Evolutionary conservation across 2,113 vertebrate species (phyloP), one percentile per base, ranked within the genome.

Genomic region (Platichthys flesus): DNA sequence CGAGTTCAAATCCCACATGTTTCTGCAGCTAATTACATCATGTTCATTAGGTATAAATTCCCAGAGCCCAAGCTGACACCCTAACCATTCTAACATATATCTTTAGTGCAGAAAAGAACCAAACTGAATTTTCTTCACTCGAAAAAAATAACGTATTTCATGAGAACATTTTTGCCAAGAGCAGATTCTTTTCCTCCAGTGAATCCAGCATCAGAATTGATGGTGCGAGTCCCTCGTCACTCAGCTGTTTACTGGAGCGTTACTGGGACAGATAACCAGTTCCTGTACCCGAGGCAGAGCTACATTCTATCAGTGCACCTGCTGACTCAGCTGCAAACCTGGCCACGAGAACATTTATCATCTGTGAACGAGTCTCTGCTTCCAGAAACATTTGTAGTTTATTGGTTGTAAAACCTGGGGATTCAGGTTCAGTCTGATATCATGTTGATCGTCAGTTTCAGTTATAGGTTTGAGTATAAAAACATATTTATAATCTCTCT

Each of bases 401-500:
- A 1, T 49, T 9, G 13, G n/a, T 26, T 51, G 15, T 21, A 26
- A 67, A 59, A 54, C 20, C 47, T 4, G 10, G 26, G 6, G 51
- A 64, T 78, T 69, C 4, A 73, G 51, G 42, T 5, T 26, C 3
- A 52, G 51, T n/a, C 20, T 52, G 18, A 55, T 18, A 12, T 24
- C 9, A 67, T 40, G 4, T 63, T 42, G 1, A 45, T 45, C 40
- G 12, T 56, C 47, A 66, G 6, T 60, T 28, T 54, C 13, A 59
- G 6, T n/a, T 59, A 28, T 57, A 10, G 14, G 37, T 16, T 47
- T 65, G 24, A 64, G 59, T 58, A 55, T 40, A 37, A 37, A 37
- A 37, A 9, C 55, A 0, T 26, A 14, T 47, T 57, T 60, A 16
- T 60, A 76, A 76, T 88, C 42, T 71, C 7, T 67, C 23, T n/a